Conservation (phyloP, 1,140 invertebrate species). For the Drosophila sp. region DNA sequence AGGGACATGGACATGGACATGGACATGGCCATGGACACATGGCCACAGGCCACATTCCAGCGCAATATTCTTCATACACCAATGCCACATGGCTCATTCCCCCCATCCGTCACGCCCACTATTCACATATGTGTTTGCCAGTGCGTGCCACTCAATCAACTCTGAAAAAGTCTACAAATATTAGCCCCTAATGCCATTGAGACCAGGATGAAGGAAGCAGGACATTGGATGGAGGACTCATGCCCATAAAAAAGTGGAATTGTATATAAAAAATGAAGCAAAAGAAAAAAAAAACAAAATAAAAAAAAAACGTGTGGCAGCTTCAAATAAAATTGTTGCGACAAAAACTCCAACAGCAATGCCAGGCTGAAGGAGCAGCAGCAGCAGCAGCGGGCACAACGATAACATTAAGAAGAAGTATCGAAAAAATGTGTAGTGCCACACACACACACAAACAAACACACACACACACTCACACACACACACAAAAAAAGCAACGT, state of each 20-base stretch:
- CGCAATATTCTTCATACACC: conserved; percentile 46
- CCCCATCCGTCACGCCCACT: conserved; percentile 19
- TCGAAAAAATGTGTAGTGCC: conserved; percentile 80
- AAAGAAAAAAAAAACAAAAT: conserved; percentile 22
- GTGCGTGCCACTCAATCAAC: conserved; percentile 81
- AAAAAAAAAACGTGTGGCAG: conserved; percentile 67
- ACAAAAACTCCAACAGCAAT: conserved; percentile 66
- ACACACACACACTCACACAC: conserved; percentile 3
- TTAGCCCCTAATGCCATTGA: conserved; percentile 82
- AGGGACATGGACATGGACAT: conserved; percentile 51
- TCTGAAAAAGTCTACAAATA: conserved; percentile 82
- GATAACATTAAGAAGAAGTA: conserved; percentile 80
- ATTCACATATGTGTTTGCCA: conserved; percentile 62
- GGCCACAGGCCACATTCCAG: conserved; percentile 61
- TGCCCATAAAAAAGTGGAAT: conserved; percentile 77
- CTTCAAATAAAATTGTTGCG: conserved; percentile 82
- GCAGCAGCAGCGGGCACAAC: conserved; percentile 56
- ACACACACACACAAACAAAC: conserved; percentile 40
- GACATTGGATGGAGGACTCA: conserved; percentile 14
- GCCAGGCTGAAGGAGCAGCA: conserved; percentile 60
- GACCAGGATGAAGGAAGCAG: conserved; percentile 62
- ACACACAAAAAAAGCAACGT: conserved; percentile 39
- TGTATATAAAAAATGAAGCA: conserved; percentile 79
- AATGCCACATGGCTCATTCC: background rate
- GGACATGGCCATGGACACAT: background rate